phyloP scores from a whole-genome alignment of 2,113 vertebrate species.

The Gnathonemus longibarbis region DNA sequence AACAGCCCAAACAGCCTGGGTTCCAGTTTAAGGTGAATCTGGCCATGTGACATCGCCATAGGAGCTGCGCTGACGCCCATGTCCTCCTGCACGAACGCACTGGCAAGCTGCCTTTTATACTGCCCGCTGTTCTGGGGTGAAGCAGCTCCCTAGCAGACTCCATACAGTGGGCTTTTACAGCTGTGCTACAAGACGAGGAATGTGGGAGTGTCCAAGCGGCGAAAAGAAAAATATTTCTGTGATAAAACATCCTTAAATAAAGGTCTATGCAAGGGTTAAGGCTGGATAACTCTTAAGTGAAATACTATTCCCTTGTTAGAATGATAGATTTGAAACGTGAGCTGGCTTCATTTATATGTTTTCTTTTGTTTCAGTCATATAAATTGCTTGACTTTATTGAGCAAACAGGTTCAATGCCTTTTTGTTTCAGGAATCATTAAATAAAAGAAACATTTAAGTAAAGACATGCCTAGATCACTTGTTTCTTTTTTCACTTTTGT shows the following conservation, averaged over 20 bases:
- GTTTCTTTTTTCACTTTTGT: not conserved
- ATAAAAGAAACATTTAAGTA: not conserved
- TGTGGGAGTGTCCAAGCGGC: not conserved
- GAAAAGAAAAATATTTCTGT: not conserved
- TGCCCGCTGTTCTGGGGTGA: not conserved
- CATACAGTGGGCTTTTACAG: not conserved
- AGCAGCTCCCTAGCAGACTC: not conserved
- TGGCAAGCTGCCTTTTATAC: not conserved
- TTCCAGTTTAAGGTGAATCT: not conserved
- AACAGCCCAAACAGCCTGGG: not conserved
- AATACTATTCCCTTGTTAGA: not conserved
- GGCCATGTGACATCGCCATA: not conserved
- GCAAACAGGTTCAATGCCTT: not conserved
- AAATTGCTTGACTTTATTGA: not conserved
- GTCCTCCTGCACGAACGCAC: not conserved
- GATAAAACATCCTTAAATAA: not conserved
- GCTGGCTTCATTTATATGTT: not conserved
- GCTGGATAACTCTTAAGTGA: not conserved
- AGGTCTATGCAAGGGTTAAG: not conserved
- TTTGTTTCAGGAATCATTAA: not conserved
- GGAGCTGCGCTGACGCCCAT: not conserved
- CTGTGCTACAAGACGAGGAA: not conserved
- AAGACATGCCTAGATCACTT: not conserved
- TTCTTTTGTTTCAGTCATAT: not conserved
- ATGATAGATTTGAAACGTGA: not conserved